A percentile compares a stretch with the other conserved stretches of the same genome.
Conservation (phyloP, 2,888 invertebrate species). For the Adelphocoris suturalis region DNA sequence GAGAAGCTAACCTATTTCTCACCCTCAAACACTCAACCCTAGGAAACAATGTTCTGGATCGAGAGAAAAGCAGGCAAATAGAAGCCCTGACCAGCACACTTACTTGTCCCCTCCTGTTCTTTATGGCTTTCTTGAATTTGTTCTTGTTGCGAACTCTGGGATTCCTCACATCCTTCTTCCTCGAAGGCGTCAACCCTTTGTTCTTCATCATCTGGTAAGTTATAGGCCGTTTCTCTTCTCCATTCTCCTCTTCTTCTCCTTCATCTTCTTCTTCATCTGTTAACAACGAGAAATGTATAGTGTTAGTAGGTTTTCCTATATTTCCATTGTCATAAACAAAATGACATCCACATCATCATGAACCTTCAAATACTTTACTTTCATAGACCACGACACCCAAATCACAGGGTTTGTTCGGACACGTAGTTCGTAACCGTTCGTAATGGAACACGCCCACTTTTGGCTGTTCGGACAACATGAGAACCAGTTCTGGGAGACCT, state of each 20-base stretch:
- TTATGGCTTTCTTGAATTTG: conserved; percentile 94
- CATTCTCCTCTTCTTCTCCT: conserved; percentile 58
- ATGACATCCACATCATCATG: neutral
- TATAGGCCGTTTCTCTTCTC: conserved; percentile 87
- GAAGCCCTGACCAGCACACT: neutral
- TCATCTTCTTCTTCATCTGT: conserved; percentile 53
- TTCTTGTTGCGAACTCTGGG: conserved; percentile 96
- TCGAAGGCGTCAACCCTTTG: conserved; percentile 93
- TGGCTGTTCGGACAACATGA: too few species aligned
- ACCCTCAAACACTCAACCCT: too few species aligned
- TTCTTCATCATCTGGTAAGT: conserved; percentile 97
- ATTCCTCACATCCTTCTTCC: conserved; percentile 95
- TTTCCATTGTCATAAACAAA: neutral
- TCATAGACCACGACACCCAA: too few species aligned
- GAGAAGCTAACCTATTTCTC: too few species aligned
- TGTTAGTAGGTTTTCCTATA: neutral
- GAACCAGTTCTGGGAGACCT: too few species aligned
- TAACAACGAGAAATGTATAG: neutral
- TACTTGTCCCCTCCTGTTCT: conserved; percentile 95
- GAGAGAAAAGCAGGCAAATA: too few species aligned
- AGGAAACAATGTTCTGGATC: too few species aligned
- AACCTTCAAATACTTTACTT: too few species aligned
- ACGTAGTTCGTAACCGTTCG: too few species aligned
- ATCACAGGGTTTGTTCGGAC: too few species aligned
- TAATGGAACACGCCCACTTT: too few species aligned